A percentile compares a stretch with the other conserved stretches of the same genome.
These are phyloP conservation scores for Dynastes hyllus DNA, from an alignment of 2,888 invertebrate species.

Conservation along the genomic window DNA sequence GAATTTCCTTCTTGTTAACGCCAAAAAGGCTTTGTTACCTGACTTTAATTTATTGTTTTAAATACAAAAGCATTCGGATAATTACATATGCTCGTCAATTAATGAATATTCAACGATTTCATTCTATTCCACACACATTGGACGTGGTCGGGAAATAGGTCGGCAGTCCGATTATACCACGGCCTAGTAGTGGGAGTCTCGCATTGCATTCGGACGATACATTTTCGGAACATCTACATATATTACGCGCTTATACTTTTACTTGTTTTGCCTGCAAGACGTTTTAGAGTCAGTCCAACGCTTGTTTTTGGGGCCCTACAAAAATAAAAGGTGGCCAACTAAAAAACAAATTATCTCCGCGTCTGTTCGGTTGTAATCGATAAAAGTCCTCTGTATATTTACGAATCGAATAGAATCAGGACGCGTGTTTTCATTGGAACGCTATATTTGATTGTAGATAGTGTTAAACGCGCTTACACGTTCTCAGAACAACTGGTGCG, in stretches of 20 bases:
- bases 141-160: conserved; percentile 19
- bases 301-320: no score
- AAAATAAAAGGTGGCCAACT: no score
- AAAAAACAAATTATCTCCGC: background rate
- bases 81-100: background rate
- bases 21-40: no score
- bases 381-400: background rate
- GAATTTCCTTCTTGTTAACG: no score
- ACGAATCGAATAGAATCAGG: background rate
- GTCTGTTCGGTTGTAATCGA: background rate
- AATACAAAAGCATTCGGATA: no score
- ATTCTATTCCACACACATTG: background rate
- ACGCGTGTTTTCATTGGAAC: background rate
- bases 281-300: no score
- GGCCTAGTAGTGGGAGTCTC: conserved; percentile 28
- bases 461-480: background rate
- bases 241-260: background rate
- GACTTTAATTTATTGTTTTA: no score
- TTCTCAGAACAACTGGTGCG: no score
- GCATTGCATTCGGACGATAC: conserved; percentile 10
- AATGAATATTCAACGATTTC: background rate
- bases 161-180: background rate
- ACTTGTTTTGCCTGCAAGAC: conserved; percentile 1
- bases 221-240: conserved; percentile 22
- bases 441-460: background rate